These are phyloP conservation scores for Automeris io DNA, from an alignment of 2,888 invertebrate species.

Conservation along the genomic window DNA sequence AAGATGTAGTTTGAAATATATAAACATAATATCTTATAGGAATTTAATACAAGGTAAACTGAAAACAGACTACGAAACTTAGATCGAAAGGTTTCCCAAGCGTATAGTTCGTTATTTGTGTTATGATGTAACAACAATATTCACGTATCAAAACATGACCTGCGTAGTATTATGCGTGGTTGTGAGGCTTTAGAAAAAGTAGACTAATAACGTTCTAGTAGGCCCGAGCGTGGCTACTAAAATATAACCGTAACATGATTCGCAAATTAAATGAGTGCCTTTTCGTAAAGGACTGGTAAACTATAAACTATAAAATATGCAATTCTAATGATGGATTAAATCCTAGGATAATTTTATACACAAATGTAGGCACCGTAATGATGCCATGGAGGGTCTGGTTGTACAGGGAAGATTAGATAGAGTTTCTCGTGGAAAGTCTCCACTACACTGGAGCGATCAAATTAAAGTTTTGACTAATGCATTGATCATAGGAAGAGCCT, in stretches of 20 bases:
- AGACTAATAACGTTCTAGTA: conserved; percentile 9
- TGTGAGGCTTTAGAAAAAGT: conserved; percentile 2
- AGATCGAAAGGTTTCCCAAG: background rate
- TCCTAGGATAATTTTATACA: too few species aligned
- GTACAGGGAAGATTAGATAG: too few species aligned
- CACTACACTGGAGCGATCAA: too few species aligned
- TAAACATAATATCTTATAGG: too few species aligned
- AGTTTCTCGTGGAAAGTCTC: too few species aligned
- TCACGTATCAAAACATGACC: background rate
- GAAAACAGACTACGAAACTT: background rate
- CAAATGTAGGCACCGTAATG: too few species aligned
- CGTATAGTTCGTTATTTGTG: background rate
- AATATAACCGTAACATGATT: conserved; percentile 18
- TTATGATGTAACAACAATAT: background rate
- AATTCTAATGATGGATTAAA: too few species aligned
- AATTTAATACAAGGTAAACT: background rate
- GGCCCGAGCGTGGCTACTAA: conserved; percentile 21
- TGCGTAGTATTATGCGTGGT: background rate
- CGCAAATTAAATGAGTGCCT: conserved; percentile 21
- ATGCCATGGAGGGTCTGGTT: too few species aligned
- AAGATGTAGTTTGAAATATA: too few species aligned
- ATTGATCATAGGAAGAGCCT: too few species aligned
- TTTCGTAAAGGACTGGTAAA: conserved; percentile 13
- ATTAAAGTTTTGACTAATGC: too few species aligned
- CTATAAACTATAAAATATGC: background rate